Evolutionary conservation across 1,140 invertebrate species (phyloP), one percentile per base, ranked within the genome.

Genomic region (Diprion similis): DNA sequence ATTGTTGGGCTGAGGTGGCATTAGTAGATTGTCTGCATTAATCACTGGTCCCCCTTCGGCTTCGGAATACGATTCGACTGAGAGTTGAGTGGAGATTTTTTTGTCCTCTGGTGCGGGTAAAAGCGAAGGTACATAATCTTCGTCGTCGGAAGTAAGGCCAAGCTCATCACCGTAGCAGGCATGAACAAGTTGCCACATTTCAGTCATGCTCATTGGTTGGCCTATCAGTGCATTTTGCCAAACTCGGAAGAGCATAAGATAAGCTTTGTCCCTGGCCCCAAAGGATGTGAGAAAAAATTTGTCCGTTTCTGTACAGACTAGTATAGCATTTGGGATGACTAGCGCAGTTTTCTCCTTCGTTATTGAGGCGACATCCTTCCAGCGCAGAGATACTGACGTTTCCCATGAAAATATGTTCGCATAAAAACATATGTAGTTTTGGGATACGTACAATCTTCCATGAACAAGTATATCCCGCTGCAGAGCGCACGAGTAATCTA

Each of bases 331-430:
- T 72, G 97, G 97, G 85, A 99, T 98, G 17, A 98, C 95, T 82
- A 97, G 89, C 6, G 96, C 95, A 37, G 95, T 96, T 89, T 95
- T 96, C 85, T 97, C 96, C 89, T 97, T 97, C 9, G 96, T 97
- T 82, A 99, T 95, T 67, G 95, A 92, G 1, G 94, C 94, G 46
- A 99, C 95, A 78, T 98, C 96, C 84, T 95, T 96, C 92, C 95
- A 97, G 78, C 92, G 92, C 66, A 98, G 86, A 67, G 89, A 91
- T 24, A 95, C 89, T 86, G 92, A 91, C 0, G 96, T 98, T 88
- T 98, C 96, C 96, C 96, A 98, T 80, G 94, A 92, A 83, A 98
- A 97, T 79, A 98, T 98, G 86, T 97, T 98, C 45, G 97, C 96
- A 89, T 98, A 96, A 89, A 98, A 98, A 87, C 96, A 97, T 68